These are phyloP conservation scores for Phylloscopus collybita DNA, from an alignment of 2,797 vertebrate genomes.

Conservation along the genomic window DNA sequence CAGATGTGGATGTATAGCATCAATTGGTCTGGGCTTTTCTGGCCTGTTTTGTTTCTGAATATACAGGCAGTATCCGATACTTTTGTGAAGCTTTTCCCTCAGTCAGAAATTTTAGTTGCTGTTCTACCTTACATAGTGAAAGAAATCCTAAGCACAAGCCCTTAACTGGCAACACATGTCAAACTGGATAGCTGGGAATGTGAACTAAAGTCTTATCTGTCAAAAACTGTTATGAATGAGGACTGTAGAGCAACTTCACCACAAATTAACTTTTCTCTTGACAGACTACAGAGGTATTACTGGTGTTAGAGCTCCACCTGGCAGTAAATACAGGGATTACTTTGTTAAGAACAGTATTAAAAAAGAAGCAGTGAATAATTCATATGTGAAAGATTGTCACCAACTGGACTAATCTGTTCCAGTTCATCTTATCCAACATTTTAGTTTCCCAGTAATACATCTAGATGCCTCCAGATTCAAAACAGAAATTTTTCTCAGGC, in stretches of 20 bases:
- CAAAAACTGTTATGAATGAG: not conserved
- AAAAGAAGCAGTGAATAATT: not conserved
- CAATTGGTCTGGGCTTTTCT: not conserved
- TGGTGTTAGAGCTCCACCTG: constrained; percentile 55
- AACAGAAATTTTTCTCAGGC: not conserved
- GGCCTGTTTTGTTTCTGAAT: not conserved
- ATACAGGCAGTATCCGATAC: not conserved
- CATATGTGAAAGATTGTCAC: not conserved
- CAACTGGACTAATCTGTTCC: not conserved
- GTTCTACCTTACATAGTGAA: not conserved
- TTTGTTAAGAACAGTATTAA: not conserved
- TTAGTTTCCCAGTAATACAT: not conserved
- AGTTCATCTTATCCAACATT: not conserved
- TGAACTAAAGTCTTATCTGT: not conserved
- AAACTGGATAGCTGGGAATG: not conserved
- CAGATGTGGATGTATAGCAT: not conserved
- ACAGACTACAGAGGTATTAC: not conserved
- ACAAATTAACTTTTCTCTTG: not conserved
- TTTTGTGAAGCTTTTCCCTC: not conserved
- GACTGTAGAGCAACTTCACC: not conserved
- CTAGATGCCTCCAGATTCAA: not conserved
- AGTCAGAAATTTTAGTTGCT: not conserved
- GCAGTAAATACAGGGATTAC: not conserved
- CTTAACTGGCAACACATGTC: not conserved
- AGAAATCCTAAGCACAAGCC: not conserved